A percentile compares a stretch with the other conserved stretches of the same genome.
phyloP scores from a whole-genome alignment of 2,797 vertebrate species.

The Antennarius maculatus region DNA sequence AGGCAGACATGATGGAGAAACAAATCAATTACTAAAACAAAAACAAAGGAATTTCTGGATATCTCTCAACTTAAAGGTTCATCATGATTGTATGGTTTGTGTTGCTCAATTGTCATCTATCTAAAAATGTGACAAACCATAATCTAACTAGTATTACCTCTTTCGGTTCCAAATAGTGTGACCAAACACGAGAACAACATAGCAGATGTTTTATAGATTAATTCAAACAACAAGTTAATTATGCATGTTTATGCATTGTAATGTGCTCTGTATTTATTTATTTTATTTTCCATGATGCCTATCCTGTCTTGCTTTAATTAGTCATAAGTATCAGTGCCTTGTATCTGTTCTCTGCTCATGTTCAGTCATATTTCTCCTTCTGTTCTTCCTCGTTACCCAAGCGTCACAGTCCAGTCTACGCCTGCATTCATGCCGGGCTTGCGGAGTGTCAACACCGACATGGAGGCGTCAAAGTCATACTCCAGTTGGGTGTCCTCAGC shows the following conservation, averaged over 20 bases:
- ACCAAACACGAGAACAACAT: conserved; percentile 56
- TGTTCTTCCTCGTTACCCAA: conserved; percentile 78
- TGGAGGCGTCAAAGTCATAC: conserved; percentile 87
- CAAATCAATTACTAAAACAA: conserved; percentile 3
- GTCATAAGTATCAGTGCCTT: conserved; percentile 28
- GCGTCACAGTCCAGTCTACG: conserved; percentile 83
- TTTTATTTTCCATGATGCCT: conserved; percentile 23
- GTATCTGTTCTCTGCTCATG: conserved; percentile 5
- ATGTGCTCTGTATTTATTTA: conserved; percentile 13
- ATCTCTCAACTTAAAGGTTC: conserved; percentile 23
- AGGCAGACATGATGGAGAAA: conserved; percentile 23
- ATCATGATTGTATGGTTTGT: conserved; percentile 28
- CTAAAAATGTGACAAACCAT: conserved; percentile 40
- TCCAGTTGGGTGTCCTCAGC: conserved; percentile 81
- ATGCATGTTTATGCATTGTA: conserved; percentile 13
- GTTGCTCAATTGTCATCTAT: conserved; percentile 17
- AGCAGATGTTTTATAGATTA: conserved; percentile 40
- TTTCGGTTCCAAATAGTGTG: conserved; percentile 33
- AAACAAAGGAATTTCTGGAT: conserved; percentile 1
- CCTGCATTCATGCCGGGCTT: conserved; percentile 88
- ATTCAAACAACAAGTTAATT: conserved; percentile 28
- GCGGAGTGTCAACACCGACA: conserved; percentile 86
- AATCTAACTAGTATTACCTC: conserved; percentile 43
- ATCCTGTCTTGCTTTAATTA: conserved; percentile 44
- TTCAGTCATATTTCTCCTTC: conserved; percentile 20